phyloP scores from a whole-genome alignment of 2,113 vertebrate species.

The Phyllostomus hastatus region DNA sequence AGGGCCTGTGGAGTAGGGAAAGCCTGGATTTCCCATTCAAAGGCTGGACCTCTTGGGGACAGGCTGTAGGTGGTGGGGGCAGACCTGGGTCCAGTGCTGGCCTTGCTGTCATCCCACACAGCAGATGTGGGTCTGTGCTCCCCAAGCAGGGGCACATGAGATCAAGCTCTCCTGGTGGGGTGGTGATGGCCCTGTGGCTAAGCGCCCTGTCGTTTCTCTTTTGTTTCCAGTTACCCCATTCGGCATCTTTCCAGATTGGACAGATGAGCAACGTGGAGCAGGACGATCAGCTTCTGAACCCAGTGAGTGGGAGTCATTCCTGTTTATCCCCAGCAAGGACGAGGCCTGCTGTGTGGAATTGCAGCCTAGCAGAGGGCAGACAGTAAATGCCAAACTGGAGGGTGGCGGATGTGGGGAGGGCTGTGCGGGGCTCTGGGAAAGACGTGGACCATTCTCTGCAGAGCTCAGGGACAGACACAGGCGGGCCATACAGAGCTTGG shows the following conservation, averaged over 20 bases:
- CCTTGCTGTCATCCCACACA: background rate
- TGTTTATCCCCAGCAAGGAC: background rate
- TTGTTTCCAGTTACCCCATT: slow-evolving; percentile 80
- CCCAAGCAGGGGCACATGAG: accelerated
- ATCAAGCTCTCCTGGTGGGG: background rate
- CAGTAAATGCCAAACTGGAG: accelerated
- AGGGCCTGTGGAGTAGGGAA: accelerated
- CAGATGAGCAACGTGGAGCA: slow-evolving; percentile 94
- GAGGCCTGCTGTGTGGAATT: too few species aligned
- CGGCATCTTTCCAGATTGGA: slow-evolving; percentile 85
- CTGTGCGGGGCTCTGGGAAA: background rate
- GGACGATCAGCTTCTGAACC: slow-evolving; percentile 84
- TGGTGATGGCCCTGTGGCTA: accelerated
- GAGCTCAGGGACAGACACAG: background rate
- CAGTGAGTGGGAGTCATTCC: slow-evolving; percentile 69
- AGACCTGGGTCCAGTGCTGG: background rate
- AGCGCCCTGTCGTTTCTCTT: background rate
- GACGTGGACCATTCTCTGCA: background rate
- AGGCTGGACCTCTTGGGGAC: too few species aligned
- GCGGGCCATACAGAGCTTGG: background rate
- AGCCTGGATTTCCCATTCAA: background rate
- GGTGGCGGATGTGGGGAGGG: background rate
- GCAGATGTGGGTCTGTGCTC: background rate
- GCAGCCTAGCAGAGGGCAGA: background rate
- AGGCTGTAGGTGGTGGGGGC: too few species aligned